Conservation (phyloP, 1,140 invertebrate genomes). For the Aradophagus sp. region DNA sequence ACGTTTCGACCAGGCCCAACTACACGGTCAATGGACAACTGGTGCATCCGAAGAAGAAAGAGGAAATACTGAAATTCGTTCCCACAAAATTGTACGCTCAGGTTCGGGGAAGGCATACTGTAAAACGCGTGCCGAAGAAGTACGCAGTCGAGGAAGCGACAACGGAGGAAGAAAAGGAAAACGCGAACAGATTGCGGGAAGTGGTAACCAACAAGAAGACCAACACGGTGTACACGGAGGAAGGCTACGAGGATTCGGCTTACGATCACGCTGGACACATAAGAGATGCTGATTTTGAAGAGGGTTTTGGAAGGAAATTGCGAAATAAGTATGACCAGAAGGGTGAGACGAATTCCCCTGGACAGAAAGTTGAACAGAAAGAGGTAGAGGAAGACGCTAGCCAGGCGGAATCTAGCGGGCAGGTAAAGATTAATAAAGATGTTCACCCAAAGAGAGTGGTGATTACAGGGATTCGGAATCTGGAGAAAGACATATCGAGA, state of each 20-base stretch:
- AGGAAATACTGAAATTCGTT: constrained; percentile 77
- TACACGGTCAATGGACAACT: constrained; percentile 74
- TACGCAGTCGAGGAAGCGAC: constrained; percentile 76
- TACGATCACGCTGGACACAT: constrained; percentile 85
- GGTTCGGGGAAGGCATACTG: constrained; percentile 78
- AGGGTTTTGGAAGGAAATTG: constrained; percentile 67
- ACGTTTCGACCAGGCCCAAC: constrained; percentile 74
- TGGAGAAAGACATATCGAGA: constrained; percentile 63
- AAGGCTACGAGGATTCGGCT: constrained; percentile 85
- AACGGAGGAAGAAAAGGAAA: constrained; percentile 77
- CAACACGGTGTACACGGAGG: constrained; percentile 84
- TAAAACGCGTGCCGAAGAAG: constrained; percentile 77
- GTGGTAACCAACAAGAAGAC: constrained; percentile 82
- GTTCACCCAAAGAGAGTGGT: constrained; percentile 59
- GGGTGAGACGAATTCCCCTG: constrained; percentile 14
- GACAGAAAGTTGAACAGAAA: background rate
- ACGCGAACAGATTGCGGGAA: constrained; percentile 79
- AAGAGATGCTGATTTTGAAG: constrained; percentile 78
- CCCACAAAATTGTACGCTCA: constrained; percentile 81
- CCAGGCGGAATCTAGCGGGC: constrained; percentile 13
- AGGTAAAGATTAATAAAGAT: constrained; percentile 15
- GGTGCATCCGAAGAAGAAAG: constrained; percentile 68
- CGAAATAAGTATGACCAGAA: constrained; percentile 46
- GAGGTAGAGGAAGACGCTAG: constrained; percentile 9
- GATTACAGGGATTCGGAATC: constrained; percentile 50